Base-by-base conservation (phyloP, 1,140 invertebrate species). In the Mactra quadrangularis region DNA sequence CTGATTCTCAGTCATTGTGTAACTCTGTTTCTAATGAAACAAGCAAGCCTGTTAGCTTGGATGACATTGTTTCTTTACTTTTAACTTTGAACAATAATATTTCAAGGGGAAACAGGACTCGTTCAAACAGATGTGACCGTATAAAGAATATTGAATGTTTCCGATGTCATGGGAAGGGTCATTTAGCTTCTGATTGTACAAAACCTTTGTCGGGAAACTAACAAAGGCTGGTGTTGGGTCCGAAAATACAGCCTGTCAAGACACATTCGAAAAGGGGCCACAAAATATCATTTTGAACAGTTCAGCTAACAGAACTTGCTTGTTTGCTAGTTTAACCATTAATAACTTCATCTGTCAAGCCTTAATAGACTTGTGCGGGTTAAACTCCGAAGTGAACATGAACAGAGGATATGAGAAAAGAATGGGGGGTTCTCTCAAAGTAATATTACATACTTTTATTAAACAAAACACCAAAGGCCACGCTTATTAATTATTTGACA, bases 81-180 rank as follows among this genome's bases (percentile, higher is more conserved):
- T 38, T 19, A 25, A 22, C 27, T 35, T 64, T 45, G 38, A 64
- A 64, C 22, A 2, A 38, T 17, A 64, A 22, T 11, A 57, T 57
- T 27, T 22, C 25, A 57, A 57, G 3, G 29, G 22, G 19, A 41
- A 64, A 11, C 1, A 41, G 60, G 41, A 22, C n/a, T 64, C 35
- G 60, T 7, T 70, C 66, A 70, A 70, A 22, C 31, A 72, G 29
- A 22, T 25, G 52, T 9, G 70, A 72, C 9, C 47, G 38, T 29
- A 3, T 7, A 17, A 13, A 29, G 22, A 57, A 41, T 15, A 72
- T 57, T 35, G 70, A 55, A 57, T 72, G 70, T 19, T 72, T 35
- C 22, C 31, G 35, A 6, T 72, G 70, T 22, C 52, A 72, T 38
- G 52, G 38, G 22, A 72, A 71, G 57, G 70, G 70, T 33, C 52